Percentiles rank a stretch among this genome's conserved stretches.
Conservation (phyloP, 2,113 vertebrate genomes). For the Pelecanus crispus region DNA sequence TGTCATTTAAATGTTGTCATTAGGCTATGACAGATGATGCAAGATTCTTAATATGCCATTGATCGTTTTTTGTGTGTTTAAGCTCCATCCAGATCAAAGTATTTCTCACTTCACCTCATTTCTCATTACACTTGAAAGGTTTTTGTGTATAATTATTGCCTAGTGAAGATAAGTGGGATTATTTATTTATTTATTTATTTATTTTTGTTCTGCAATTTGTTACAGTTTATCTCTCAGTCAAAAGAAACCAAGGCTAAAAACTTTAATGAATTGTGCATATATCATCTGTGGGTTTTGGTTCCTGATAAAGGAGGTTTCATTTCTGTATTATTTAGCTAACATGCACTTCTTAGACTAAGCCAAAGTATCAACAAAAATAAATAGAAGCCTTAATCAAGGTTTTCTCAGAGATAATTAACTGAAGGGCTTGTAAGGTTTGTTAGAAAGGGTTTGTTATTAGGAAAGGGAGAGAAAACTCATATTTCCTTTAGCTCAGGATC, state of each 20-base stretch:
- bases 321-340: neutral
- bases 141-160: neutral
- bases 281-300: neutral
- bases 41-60: neutral
- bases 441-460: neutral
- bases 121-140: neutral
- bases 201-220: neutral
- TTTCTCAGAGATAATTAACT: neutral
- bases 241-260: neutral
- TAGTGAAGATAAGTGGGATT: neutral
- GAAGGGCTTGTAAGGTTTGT: neutral
- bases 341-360: neutral
- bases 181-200: neutral
- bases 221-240: neutral
- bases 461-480: neutral
- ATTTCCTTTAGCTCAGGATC: neutral
- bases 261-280: neutral
- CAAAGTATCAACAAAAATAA: neutral
- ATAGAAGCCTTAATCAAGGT: neutral
- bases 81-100: neutral
- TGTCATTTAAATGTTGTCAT: slow-evolving; percentile 43
- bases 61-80: neutral
- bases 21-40: slow-evolving; percentile 22
- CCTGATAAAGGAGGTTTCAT: neutral
- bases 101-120: slow-evolving; percentile 8